A percentile compares a stretch with the other conserved stretches of the same genome.
phyloP scores from a whole-genome alignment of 2,888 invertebrate species.

The Pollenia griseotomentosa region DNA sequence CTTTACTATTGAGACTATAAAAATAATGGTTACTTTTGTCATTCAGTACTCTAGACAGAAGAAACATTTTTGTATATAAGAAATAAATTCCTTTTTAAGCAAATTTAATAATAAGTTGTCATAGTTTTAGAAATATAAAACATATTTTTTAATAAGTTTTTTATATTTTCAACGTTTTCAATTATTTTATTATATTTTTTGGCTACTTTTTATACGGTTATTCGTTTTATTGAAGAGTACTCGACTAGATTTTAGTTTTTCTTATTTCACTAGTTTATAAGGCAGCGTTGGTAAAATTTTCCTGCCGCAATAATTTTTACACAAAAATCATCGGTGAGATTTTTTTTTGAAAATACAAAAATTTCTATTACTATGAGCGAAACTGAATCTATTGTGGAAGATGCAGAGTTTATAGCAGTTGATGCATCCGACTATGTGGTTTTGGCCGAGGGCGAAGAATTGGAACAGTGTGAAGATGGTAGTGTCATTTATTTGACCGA shows the following conservation, averaged over 20 bases:
- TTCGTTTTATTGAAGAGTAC: neutral
- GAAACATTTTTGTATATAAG: no score
- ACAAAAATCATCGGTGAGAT: constrained; percentile 70
- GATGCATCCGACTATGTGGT: constrained; percentile 68
- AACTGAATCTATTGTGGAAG: constrained; percentile 70
- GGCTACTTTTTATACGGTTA: neutral
- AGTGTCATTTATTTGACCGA: constrained; percentile 66
- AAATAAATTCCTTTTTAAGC: no score
- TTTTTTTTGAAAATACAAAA: constrained; percentile 64
- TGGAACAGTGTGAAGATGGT: constrained; percentile 66
- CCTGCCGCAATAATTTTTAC: constrained; percentile 65
- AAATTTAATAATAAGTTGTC: no score
- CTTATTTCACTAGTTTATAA: constrained; percentile 20
- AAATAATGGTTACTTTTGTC: neutral
- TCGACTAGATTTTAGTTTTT: neutral
- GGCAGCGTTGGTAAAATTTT: constrained; percentile 73
- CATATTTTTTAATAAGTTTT: neutral
- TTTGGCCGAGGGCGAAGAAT: constrained; percentile 68
- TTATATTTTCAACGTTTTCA: neutral
- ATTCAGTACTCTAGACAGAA: neutral
- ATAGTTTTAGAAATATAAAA: no score
- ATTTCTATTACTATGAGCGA: constrained; percentile 62
- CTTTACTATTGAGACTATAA: neutral
- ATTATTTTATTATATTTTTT: neutral
- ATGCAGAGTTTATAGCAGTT: constrained; percentile 63